phyloP scores from a whole-genome alignment of 2,797 vertebrate species.

The Perodicticus potto region DNA sequence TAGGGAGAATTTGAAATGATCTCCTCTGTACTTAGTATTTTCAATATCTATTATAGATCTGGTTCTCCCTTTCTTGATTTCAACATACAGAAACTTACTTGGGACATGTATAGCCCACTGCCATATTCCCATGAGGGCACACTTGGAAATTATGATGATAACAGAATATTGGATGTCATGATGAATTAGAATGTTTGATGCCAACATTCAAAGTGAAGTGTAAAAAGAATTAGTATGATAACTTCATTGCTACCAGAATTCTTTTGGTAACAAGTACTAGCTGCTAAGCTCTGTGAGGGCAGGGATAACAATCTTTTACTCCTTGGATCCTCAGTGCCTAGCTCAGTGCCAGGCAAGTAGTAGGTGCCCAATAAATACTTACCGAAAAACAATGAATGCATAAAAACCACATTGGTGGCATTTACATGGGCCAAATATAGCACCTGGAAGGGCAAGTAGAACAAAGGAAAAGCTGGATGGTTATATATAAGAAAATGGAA shows the following conservation, averaged over 20 bases:
- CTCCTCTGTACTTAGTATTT: conserved; percentile 4
- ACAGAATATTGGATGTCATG: conserved; percentile 32
- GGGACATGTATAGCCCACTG: conserved; percentile 4
- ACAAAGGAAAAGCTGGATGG: background rate
- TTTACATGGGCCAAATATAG: background rate
- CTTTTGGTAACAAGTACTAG: conserved; percentile 20
- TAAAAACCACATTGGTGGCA: background rate
- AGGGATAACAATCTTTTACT: background rate
- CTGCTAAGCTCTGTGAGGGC: background rate
- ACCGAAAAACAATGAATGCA: background rate
- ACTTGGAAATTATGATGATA: conserved; percentile 53
- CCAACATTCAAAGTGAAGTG: conserved; percentile 35
- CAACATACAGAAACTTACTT: conserved; percentile 27
- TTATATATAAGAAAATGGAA: conserved; percentile 19
- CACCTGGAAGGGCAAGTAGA: background rate
- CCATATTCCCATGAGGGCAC: background rate
- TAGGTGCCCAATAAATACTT: conserved; percentile 21
- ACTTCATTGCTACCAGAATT: conserved; percentile 34
- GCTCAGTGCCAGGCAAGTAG: background rate
- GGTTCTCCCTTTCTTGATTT: conserved; percentile 32
- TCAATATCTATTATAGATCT: background rate
- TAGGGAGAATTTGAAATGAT: background rate
- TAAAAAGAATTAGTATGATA: conserved; percentile 47
- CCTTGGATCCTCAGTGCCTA: background rate
- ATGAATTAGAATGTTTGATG: conserved; percentile 49